phyloP scores from a whole-genome alignment of 2,888 invertebrate genomes.

The Pardosa pseudoannulata region DNA sequence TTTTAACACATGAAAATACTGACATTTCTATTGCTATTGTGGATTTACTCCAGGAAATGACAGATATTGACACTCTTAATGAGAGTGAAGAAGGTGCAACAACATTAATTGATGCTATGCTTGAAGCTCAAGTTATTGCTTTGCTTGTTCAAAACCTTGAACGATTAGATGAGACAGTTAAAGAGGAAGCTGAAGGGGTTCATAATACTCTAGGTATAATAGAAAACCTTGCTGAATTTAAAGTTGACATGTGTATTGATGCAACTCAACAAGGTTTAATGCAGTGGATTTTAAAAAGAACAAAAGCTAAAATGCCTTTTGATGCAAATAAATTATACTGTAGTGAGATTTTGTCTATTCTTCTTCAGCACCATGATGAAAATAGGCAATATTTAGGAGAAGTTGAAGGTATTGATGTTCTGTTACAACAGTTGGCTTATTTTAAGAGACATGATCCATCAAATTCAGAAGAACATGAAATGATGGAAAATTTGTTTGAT shows the following conservation, averaged over 20 bases:
- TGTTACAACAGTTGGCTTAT: constrained; percentile 94
- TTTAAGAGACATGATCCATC: constrained; percentile 96
- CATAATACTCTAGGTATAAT: constrained; percentile 94
- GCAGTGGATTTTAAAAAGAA: constrained; percentile 92
- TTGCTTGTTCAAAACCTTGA: constrained; percentile 94
- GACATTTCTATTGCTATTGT: constrained; percentile 88
- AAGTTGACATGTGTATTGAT: constrained; percentile 88
- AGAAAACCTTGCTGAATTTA: constrained; percentile 95
- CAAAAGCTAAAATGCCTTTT: constrained; percentile 90
- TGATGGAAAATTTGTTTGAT: constrained; percentile 99
- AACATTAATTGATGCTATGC: constrained; percentile 89
- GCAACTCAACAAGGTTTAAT: constrained; percentile 93
- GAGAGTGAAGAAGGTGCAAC: constrained; percentile 93
- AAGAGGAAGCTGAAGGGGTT: constrained; percentile 97
- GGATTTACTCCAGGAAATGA: constrained; percentile 88
- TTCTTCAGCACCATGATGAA: constrained; percentile 90
- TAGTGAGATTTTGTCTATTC: constrained; percentile 95
- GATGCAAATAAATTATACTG: constrained; percentile 96
- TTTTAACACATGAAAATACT: constrained; percentile 96
- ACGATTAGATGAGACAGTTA: constrained; percentile 92
- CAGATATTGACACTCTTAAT: constrained; percentile 96
- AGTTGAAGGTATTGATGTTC: constrained; percentile 95
- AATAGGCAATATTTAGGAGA: constrained; percentile 85
- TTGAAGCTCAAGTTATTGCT: constrained; percentile 93
- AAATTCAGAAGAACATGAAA: constrained; percentile 94